A percentile compares a stretch with the other conserved stretches of the same genome.
These are phyloP conservation scores for Fundulus diaphanus DNA, from an alignment of 2,797 vertebrate genomes.

Conservation along the genomic window DNA sequence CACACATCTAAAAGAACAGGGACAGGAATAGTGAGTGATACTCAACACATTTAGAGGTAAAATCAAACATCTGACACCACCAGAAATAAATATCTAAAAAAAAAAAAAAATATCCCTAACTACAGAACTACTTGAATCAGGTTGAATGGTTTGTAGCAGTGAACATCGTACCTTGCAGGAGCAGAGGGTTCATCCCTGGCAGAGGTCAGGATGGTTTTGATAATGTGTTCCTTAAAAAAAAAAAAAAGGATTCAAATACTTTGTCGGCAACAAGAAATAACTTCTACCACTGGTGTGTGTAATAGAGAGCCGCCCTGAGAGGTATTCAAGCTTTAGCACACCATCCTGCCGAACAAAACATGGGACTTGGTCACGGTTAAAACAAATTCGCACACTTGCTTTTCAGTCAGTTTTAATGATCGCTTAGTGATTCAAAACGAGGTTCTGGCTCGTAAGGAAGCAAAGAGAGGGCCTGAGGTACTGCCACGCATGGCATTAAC, in stretches of 20 bases:
- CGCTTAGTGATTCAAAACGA: conserved; percentile 77
- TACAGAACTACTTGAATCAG: no score
- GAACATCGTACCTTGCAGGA: conserved; percentile 87
- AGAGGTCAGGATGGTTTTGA: conserved; percentile 95
- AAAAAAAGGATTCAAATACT: not conserved
- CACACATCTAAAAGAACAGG: conserved; percentile 85
- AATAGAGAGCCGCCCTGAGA: not conserved
- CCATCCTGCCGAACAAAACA: conserved; percentile 11
- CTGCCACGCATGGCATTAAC: conserved; percentile 77
- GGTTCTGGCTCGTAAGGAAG: conserved; percentile 61
- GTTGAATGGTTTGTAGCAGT: not conserved
- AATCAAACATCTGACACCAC: not conserved
- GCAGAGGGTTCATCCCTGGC: conserved; percentile 96
- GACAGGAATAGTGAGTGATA: not conserved
- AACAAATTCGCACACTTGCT: conserved; percentile 36
- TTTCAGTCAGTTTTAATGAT: conserved; percentile 66
- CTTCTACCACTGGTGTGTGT: not conserved
- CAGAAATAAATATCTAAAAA: not conserved
- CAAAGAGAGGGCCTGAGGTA: conserved; percentile 49
- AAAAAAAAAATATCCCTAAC: not conserved
- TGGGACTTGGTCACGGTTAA: conserved; percentile 11
- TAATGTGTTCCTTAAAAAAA: conserved; percentile 90
- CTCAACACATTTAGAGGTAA: not conserved
- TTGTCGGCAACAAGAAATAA: not conserved
- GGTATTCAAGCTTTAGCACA: conserved; percentile 15